phyloP scores from a whole-genome alignment of 2,888 invertebrate species.

The Phania funesta region DNA sequence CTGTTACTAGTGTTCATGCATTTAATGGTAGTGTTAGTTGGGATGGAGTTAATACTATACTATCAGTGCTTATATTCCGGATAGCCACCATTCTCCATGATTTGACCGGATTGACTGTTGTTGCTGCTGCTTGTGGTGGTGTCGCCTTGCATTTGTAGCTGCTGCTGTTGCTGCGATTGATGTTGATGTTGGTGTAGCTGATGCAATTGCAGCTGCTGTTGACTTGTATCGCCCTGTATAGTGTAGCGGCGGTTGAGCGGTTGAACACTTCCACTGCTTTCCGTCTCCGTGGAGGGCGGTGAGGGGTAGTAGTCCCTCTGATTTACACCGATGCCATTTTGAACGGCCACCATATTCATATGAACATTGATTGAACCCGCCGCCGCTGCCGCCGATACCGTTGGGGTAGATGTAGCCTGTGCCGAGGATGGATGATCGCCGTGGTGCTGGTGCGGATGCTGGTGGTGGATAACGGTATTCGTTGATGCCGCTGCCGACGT shows the following conservation, averaged over 20 bases:
- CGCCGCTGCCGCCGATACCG: slow-evolving; percentile 63
- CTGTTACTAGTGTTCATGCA: slow-evolving; percentile 27
- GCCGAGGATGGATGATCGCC: slow-evolving; percentile 79
- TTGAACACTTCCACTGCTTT: slow-evolving; percentile 82
- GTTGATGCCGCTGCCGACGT: slow-evolving; percentile 82
- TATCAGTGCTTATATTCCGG: slow-evolving; percentile 90
- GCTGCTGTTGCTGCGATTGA: slow-evolving; percentile 71
- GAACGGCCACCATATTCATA: slow-evolving; percentile 76
- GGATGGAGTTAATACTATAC: slow-evolving; percentile 71
- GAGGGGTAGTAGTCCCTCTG: slow-evolving; percentile 81
- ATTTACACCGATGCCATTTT: slow-evolving; percentile 81
- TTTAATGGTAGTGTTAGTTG: slow-evolving; percentile 60
- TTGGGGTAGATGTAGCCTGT: slow-evolving; percentile 72
- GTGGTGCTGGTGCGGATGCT: slow-evolving; percentile 79
- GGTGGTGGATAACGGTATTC: slow-evolving; percentile 81
- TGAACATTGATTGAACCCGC: slow-evolving; percentile 75
- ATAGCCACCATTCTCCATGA: slow-evolving; percentile 84
- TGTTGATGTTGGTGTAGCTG: slow-evolving; percentile 74
- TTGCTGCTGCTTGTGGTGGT: slow-evolving; percentile 79
- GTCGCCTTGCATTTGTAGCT: slow-evolving; percentile 77
- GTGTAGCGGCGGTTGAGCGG: slow-evolving; percentile 75
- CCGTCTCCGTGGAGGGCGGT: slow-evolving; percentile 81
- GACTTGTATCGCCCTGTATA: slow-evolving; percentile 71
- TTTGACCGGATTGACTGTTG: slow-evolving; percentile 81
- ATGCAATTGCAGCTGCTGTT: slow-evolving; percentile 71